Conservation (phyloP, 2,113 vertebrate species). For the Elaphurus davidianus region DNA sequence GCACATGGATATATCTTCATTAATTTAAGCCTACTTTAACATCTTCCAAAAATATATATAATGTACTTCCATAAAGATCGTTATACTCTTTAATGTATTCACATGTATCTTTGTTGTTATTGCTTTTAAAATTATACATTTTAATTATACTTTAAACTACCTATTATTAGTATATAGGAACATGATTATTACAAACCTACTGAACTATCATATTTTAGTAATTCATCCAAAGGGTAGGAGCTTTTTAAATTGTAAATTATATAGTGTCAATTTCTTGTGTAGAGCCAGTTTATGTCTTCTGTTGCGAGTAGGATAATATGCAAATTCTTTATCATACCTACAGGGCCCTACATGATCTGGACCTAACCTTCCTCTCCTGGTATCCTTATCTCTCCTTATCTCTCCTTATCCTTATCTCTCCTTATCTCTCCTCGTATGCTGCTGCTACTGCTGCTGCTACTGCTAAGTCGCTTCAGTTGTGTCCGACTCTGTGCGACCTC, state of each 20-base stretch:
- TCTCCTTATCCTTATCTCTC: no score
- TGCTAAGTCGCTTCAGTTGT: neutral
- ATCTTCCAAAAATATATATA: neutral
- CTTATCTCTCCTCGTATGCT: neutral
- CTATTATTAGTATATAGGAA: neutral
- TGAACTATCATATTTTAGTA: neutral
- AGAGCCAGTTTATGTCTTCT: neutral
- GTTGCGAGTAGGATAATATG: neutral
- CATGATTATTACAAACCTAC: neutral
- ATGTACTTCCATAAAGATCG: neutral
- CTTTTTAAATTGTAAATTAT: constrained; percentile 32
- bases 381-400: no score
- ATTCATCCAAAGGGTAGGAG: neutral
- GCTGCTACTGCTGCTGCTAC: neutral
- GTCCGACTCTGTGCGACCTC: neutral
- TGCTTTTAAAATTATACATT: neutral
- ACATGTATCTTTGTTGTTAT: neutral
- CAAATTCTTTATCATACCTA: neutral
- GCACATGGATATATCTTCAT: neutral
- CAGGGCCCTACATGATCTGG: neutral
- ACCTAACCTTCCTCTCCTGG: neutral
- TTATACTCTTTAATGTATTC: neutral
- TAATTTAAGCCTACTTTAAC: neutral
- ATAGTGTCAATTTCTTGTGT: neutral
- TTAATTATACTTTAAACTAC: neutral